A percentile compares a stretch with the other conserved stretches of the same genome.
phyloP scores from a whole-genome alignment of 1,140 invertebrate species.

The Drosophila nannoptera region DNA sequence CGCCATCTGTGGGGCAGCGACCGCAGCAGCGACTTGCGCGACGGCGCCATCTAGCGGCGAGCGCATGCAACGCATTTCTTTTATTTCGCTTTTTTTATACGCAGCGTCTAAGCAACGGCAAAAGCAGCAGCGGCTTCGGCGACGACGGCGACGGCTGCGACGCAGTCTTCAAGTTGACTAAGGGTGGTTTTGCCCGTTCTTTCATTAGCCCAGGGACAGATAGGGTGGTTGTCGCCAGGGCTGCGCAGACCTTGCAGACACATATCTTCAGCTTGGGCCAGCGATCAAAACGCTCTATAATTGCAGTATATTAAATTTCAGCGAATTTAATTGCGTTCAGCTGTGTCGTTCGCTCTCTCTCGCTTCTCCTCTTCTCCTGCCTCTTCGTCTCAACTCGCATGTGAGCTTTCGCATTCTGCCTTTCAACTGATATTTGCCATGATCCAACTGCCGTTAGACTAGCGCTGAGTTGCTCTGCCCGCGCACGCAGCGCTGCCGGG shows the following conservation, averaged over 20 bases:
- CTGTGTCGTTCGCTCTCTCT: background rate
- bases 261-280: too few species aligned
- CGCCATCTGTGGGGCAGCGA: conserved; percentile 45
- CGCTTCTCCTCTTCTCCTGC: background rate
- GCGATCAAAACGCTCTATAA: background rate
- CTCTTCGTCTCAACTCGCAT: background rate
- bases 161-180: background rate
- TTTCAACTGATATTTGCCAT: conserved; percentile 1
- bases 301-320: background rate
- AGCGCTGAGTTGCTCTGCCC: background rate
- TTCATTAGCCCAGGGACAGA: background rate
- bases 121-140: conserved; percentile 21
- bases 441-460: background rate
- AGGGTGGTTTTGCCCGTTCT: conserved; percentile 41
- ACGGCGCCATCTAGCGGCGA: conserved; percentile 55
- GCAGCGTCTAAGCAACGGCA: conserved; percentile 25
- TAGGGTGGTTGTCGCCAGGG: background rate
- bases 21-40: background rate
- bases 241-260: too few species aligned
- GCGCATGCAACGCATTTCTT: conserved; percentile 43
- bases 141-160: background rate
- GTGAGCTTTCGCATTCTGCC: background rate
- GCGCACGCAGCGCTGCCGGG: conserved; percentile 8
- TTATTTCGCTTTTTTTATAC: conserved; percentile 19
- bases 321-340: too few species aligned